These are phyloP conservation scores for Etheostoma cragini DNA, from an alignment of 2,113 vertebrate genomes.

Conservation along the genomic window DNA sequence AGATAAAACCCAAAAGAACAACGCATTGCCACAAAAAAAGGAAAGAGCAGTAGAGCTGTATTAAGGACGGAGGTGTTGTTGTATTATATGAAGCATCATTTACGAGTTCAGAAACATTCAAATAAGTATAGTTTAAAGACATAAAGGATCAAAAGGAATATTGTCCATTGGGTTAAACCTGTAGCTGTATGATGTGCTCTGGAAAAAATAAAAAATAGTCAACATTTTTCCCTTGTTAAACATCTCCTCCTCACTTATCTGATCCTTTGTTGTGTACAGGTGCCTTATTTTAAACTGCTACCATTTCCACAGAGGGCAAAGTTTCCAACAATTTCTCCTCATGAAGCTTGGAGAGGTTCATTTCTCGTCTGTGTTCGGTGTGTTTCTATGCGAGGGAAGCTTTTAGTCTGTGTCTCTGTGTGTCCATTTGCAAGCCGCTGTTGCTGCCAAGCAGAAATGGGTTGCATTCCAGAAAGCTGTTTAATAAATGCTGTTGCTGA, in stretches of 20 bases:
- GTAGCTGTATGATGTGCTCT: slow-evolving; percentile 67
- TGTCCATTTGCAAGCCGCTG: slow-evolving; percentile 28
- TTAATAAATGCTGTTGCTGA: slow-evolving; percentile 54
- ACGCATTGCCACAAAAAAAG: slow-evolving; percentile 82
- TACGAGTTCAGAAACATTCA: slow-evolving; percentile 72
- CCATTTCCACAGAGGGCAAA: not conserved
- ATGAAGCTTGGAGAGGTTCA: slow-evolving; percentile 35
- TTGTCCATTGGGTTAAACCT: slow-evolving; percentile 61
- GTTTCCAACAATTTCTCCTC: slow-evolving; percentile 6
- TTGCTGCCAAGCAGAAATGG: slow-evolving; percentile 17
- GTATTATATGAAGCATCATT: slow-evolving; percentile 67
- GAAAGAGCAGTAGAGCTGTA: slow-evolving; percentile 85
- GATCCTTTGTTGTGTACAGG: slow-evolving; percentile 36
- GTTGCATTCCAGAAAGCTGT: slow-evolving; percentile 42
- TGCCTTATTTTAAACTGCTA: slow-evolving; percentile 21
- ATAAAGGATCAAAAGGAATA: slow-evolving; percentile 43
- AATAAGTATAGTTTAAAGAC: slow-evolving; percentile 55
- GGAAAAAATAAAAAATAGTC: slow-evolving; percentile 36
- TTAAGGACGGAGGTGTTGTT: slow-evolving; percentile 77
- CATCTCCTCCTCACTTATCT: slow-evolving; percentile 23
- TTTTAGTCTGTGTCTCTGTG: slow-evolving; percentile 14
- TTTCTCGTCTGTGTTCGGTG: slow-evolving; percentile 2
- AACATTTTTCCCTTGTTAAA: slow-evolving; percentile 48
- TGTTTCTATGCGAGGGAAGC: slow-evolving; percentile 17
- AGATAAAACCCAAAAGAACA: slow-evolving; percentile 72